Percentiles rank a stretch among this genome's conserved stretches.
These are phyloP conservation scores for Itoplectis maculator DNA, from an alignment of 2,888 invertebrate species.

Conservation along the genomic window DNA sequence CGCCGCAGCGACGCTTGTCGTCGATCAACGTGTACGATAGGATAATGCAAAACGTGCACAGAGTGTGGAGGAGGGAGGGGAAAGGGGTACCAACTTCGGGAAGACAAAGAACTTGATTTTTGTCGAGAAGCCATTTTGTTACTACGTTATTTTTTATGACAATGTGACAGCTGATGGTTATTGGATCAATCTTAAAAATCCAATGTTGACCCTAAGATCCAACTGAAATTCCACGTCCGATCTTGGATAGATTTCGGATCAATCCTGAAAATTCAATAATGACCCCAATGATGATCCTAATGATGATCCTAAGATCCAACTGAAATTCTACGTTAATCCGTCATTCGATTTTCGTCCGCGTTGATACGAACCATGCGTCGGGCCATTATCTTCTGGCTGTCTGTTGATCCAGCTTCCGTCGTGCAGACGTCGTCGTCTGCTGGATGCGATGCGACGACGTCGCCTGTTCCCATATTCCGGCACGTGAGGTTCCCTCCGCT, in stretches of 20 bases:
- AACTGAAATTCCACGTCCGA: no score
- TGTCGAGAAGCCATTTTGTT: neutral
- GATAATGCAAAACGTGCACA: constrained; percentile 1
- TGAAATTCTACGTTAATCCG: no score
- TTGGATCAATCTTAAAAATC: no score
- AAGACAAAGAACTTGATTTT: neutral
- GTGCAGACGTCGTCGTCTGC: constrained; percentile 14
- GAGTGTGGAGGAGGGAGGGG: no score
- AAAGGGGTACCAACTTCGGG: neutral
- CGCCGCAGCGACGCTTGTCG: neutral
- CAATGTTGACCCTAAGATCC: no score
- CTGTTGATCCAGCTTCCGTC: constrained; percentile 30
- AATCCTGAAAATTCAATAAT: no score
- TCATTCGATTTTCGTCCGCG: constrained; percentile 1
- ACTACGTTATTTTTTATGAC: neutral
- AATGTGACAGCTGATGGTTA: no score
- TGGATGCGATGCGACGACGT: constrained; percentile 7
- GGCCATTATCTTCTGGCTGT: no score
- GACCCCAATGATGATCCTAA: no score
- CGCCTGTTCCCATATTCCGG: constrained; percentile 16
- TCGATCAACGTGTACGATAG: constrained; percentile 10
- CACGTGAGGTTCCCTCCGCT: neutral
- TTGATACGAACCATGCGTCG: no score
- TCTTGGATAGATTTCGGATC: no score
- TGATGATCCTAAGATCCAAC: no score